Base-by-base conservation (phyloP, 2,113 vertebrate species). In the Zosterops hypoxanthus region DNA sequence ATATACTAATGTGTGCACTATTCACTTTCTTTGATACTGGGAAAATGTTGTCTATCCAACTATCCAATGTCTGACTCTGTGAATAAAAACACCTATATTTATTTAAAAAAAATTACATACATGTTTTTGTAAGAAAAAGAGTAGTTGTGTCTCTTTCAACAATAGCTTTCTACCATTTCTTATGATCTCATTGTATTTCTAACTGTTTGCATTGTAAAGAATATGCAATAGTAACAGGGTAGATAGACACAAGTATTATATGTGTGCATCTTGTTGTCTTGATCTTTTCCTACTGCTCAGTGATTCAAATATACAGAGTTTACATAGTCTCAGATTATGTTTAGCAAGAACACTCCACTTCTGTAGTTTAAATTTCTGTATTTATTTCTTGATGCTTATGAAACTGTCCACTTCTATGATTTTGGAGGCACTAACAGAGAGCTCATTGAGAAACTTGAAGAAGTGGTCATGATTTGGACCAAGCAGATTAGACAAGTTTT, bases 401-500 rank as follows among this genome's bases (percentile, higher is more conserved):
- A 82, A 41, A 65, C 42, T 79, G 6, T 72, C 14, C 19, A 28
- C 28, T 92, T 86, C 53, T 83, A 2, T 91, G 24, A 16, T 73
- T 77, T 78, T 91, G 34, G 95, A 99, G 98, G 98, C 64, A 92
- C 78, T 94, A 98, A 98, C 91, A 90, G 61, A 26, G 98, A 98
- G 72, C 79, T 98, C 86, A 98, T 97, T 94, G 97, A 98, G 92
- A 91, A 86, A 82, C 97, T 98, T 94, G 98, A 99, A 93, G 94
- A 94, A 36, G 97, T 92, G 73, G 73, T 97, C n/a, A 94, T 64
- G 20, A 61, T 85, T 92, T 99, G 98, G 98, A 94, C 97, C 80
- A 97, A 98, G 92, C 98, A 98, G 94, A 98, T 99, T 75, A 98
- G 95, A 79, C 98, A 98, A 81, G 91, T 98, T 65, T 97, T 99